Evolutionary conservation across 2,113 vertebrate species (phyloP), one percentile per base, ranked within the genome.

Genomic region (Pterophyllum scalare): DNA sequence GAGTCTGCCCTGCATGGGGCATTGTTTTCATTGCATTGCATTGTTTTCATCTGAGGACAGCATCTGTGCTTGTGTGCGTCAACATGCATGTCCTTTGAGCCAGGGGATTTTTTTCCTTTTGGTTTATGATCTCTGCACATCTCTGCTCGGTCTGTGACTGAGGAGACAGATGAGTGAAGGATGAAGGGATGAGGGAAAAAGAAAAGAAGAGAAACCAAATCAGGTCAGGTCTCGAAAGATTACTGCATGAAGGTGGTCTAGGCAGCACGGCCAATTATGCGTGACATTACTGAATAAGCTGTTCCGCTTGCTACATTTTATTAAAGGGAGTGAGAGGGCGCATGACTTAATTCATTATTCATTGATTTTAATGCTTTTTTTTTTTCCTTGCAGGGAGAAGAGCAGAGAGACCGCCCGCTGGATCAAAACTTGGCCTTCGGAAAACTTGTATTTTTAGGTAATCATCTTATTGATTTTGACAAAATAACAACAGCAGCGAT

Each of bases 281-380:
- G 72, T 92, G 91, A 93, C 89, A 92, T 91, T 88, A 89, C 90
- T 90, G 91, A 92, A 93, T 93, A 94, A 93, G 90, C 90, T 91
- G 92, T 93, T 94, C 87, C 77, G 60, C 89, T 93, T 94, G 91
- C 87, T 92, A 92, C 91, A 91, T 93, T 94, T 94, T 91, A 93
- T 93, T 92, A 93, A 93, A 87, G 80, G 74, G 91, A 93, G 90
- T 78, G 86, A 92, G 91, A 86, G 88, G 81, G 80, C 56, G 59
- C 83, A 87, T 19, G 59, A 88, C 89, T 89, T 90, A 85, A 92
- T 92, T 92, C 85, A 89, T 91, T 91, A 92, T 93, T 93, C 87
- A 92, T 89, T 88, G 90, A 92, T 91, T 93, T 88, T 80, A 92
- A 88, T 90, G 82, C 84, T 89, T 89, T 89, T 76, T 80, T 94